Evolutionary conservation across 1,140 invertebrate species (phyloP), one percentile per base, ranked within the genome.

Genomic region (Orius insidiosus): DNA sequence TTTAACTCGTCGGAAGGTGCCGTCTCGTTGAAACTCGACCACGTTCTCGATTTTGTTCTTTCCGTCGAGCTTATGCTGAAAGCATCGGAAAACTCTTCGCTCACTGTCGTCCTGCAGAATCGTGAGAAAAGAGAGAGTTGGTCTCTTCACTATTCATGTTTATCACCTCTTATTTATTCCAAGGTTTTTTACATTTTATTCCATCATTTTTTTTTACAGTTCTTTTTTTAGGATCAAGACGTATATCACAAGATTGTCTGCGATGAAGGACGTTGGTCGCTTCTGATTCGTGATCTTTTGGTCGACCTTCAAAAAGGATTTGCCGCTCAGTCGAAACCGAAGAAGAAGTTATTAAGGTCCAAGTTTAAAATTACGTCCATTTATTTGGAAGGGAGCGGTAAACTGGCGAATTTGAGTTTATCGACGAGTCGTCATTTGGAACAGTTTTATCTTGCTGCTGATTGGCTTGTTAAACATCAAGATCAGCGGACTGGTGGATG

Each of bases 401-500:
- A 75, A 50, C 68, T 85, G 47, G 80, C 85, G 57, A 88, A 90
- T 64, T 60, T 96, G 41, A 85, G 78, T 7, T 59, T 93, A 31
- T 75, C 81, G n/a, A 75, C 78, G 1, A 80, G 75, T 53, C 79
- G 85, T 56, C 88, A 95, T 63, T 71, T 84, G 61, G 73, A 79
- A 42, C 82, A 90, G 60, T 97, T 97, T 67, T 86, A 83, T 56
- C 79, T 85, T 59, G 82, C 92, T 2, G 89, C 90, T 10, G 74
- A 86, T 55, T 98, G 93, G 93, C 81, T 98, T 58, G 75, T 93
- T 3, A 66, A 66, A 14, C 74, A 88, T 67, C 94, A 98, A 66
- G 78, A 90, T 58, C 55, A 63, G 35, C 63, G 73, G 47, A 70
- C 76, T 24, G 87, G 86, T 54, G 90, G 87, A 19, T 95, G 89